Percentiles rank a stretch among this genome's conserved stretches.
phyloP scores from a whole-genome alignment of 2,797 vertebrate genomes.

The Petrocephalus sullivani region DNA sequence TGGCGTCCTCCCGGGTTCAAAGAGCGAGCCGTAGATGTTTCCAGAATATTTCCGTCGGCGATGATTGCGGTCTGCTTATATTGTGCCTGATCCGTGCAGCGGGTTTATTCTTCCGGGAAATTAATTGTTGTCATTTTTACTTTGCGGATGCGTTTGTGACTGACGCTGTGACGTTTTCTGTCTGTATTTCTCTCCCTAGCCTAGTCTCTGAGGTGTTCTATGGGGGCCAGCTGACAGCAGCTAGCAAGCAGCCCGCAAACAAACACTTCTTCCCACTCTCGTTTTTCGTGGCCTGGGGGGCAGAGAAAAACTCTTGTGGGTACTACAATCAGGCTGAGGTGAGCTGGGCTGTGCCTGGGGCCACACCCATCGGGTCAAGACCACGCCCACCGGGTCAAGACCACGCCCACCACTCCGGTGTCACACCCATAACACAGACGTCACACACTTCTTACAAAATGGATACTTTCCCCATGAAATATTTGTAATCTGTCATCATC shows the following conservation, averaged over 20 bases:
- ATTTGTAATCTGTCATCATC: not conserved
- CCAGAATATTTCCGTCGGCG: not conserved
- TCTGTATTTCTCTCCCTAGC: conserved; percentile 9
- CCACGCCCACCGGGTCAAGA: not conserved
- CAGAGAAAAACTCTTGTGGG: conserved; percentile 19
- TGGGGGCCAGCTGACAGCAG: conserved; percentile 12
- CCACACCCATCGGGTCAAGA: not conserved
- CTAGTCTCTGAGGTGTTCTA: conserved; percentile 28
- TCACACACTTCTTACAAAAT: not conserved
- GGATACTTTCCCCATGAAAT: not conserved
- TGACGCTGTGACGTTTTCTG: not conserved
- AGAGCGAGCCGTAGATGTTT: not conserved
- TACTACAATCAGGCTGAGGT: conserved; percentile 34
- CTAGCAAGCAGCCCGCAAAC: conserved; percentile 28
- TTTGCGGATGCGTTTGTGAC: not conserved
- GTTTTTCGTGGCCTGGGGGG: conserved; percentile 29
- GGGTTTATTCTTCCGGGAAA: not conserved
- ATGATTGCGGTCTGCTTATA: not conserved
- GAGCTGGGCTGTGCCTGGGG: not conserved
- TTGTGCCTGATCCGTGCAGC: not conserved
- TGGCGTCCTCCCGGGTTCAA: not conserved
- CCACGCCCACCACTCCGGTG: not conserved
- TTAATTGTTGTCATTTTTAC: not conserved
- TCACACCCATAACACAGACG: not conserved
- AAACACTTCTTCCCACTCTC: conserved; percentile 32